Percentiles rank a stretch among this genome's conserved stretches.
These are phyloP conservation scores for Andrena praecox DNA, from an alignment of 2,888 invertebrate species.

Conservation along the genomic window DNA sequence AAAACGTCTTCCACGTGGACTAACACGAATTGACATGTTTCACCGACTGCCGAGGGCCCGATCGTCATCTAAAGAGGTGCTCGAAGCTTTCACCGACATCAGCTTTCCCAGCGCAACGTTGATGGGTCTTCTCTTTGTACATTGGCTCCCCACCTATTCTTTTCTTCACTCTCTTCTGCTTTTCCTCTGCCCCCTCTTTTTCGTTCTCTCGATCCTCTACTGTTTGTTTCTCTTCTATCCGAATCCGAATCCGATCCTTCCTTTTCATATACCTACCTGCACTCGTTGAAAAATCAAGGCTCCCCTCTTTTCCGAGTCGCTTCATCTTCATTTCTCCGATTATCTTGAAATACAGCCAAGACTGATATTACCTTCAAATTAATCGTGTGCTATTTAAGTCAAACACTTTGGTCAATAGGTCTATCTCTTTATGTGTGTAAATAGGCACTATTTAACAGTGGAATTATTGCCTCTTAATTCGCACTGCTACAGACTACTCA, in stretches of 20 bases:
- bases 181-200: background rate
- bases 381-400: too few relatives aligned
- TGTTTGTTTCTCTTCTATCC: background rate
- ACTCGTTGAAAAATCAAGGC: too few relatives aligned
- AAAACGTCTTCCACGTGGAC: conserved; percentile 71
- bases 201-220: background rate
- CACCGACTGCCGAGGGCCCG: conserved; percentile 47
- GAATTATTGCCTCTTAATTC: too few relatives aligned
- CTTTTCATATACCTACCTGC: background rate
- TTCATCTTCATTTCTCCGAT: too few relatives aligned
- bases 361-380: too few relatives aligned
- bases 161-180: conserved; percentile 60
- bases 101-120: conserved; percentile 80
- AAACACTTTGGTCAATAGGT: too few relatives aligned
- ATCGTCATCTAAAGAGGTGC: conserved; percentile 70
- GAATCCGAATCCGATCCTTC: background rate
- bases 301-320: too few relatives aligned
- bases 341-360: too few relatives aligned
- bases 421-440: too few relatives aligned
- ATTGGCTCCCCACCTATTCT: conserved; percentile 58
- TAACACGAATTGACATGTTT: conserved; percentile 70
- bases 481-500: background rate
- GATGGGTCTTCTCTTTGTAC: conserved; percentile 60
- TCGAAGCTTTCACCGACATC: conserved; percentile 82
- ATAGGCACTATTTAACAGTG: too few relatives aligned